Percentiles rank a stretch among this genome's conserved stretches.
phyloP scores from a whole-genome alignment of 2,888 invertebrate species.

The Rhodophaea formosa region DNA sequence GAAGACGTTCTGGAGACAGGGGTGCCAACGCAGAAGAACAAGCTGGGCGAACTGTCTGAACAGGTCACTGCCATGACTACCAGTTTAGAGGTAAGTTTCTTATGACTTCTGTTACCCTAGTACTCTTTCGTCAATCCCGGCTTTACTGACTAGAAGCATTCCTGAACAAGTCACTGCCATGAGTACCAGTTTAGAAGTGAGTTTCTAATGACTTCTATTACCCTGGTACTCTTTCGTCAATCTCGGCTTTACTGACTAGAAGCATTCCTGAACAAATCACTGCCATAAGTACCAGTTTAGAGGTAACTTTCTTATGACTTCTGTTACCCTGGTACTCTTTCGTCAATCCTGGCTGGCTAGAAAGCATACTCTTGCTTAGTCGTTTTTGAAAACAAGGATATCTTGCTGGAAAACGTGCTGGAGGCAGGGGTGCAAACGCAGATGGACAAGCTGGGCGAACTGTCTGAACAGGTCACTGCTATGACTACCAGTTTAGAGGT shows the following conservation, averaged over 20 bases:
- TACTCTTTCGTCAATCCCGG: conserved; percentile 22
- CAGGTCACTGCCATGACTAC: conserved; percentile 86
- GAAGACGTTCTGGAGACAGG: conserved; percentile 89
- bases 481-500: conserved; percentile 73
- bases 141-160: no score
- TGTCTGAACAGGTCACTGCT: conserved; percentile 91
- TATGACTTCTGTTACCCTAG: background rate
- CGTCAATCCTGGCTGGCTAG: background rate
- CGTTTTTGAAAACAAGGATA: no score
- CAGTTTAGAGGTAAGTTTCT: conserved; percentile 57
- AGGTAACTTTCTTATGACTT: conserved; percentile 40
- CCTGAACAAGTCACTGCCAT: conserved; percentile 90
- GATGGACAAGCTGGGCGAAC: conserved; percentile 91
- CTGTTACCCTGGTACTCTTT: conserved; percentile 23
- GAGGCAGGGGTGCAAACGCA: conserved; percentile 89
- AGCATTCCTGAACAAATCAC: conserved; percentile 91
- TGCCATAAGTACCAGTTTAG: conserved; percentile 80
- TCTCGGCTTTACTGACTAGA: no score
- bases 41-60: conserved; percentile 91
- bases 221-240: conserved; percentile 23
- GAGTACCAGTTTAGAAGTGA: conserved; percentile 68
- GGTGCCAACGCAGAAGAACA: conserved; percentile 92
- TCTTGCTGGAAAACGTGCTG: conserved; percentile 90
- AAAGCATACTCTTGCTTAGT: no score
- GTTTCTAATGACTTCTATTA: background rate